Conservation (phyloP, 2,113 vertebrate genomes). For the Buteo buteo region DNA sequence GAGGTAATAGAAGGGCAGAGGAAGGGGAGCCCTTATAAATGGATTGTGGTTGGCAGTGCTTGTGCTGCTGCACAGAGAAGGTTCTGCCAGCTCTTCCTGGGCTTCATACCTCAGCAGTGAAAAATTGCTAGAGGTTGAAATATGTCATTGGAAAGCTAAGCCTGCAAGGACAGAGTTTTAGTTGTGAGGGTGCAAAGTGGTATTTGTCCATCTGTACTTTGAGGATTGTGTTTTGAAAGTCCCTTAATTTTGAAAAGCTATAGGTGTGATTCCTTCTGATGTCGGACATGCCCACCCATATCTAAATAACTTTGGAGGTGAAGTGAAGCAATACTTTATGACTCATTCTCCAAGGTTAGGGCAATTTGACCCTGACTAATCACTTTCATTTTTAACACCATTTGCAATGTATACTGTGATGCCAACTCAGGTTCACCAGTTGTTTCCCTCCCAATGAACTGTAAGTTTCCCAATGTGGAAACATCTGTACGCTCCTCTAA, state of each 20-base stretch:
- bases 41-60: not conserved
- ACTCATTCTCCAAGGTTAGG: not conserved
- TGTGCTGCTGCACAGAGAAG: not conserved
- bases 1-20: not conserved
- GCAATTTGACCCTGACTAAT: not conserved
- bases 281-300: not conserved
- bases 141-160: not conserved
- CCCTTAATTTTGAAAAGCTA: not conserved
- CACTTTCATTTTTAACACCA: not conserved
- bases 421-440: not conserved
- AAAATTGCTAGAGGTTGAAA: not conserved
- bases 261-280: not conserved
- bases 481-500: not conserved
- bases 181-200: not conserved
- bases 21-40: not conserved
- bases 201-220: not conserved
- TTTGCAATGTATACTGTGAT: not conserved
- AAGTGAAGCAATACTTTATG: not conserved
- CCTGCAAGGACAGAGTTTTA: not conserved
- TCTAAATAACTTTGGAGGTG: not conserved
- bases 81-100: not conserved
- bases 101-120: not conserved
- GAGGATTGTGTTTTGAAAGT: not conserved
- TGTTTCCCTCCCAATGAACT: not conserved
- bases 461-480: not conserved